Evolutionary conservation across 2,113 vertebrate species (phyloP).

Genomic region (Philantomba maxwellii): DNA sequence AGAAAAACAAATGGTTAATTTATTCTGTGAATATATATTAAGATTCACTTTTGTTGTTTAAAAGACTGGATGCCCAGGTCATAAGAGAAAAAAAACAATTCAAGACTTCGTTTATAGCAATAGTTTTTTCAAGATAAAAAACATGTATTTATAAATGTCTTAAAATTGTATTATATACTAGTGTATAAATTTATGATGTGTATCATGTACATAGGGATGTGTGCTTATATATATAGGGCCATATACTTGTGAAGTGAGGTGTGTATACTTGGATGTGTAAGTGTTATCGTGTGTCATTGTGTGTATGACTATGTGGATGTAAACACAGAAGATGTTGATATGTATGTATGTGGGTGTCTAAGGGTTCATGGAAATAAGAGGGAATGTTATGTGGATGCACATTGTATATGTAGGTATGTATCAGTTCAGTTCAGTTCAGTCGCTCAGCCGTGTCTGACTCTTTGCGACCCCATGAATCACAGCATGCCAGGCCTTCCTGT

Average conservation of each 20-base stretch:
- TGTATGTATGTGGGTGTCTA: background rate
- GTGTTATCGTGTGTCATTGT: rapidly evolving
- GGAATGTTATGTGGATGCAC: background rate
- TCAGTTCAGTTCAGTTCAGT: too few relatives aligned
- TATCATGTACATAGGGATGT: background rate
- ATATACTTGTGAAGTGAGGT: background rate
- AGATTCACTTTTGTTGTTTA: background rate
- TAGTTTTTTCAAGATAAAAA: background rate
- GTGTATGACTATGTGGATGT: background rate
- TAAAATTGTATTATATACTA: background rate
- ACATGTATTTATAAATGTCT: background rate
- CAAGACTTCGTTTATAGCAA: background rate
- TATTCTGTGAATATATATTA: background rate
- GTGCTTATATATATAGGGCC: background rate
- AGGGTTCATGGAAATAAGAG: background rate
- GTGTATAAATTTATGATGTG: background rate
- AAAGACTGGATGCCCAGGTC: background rate
- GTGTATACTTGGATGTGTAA: background rate
- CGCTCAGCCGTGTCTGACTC: rapidly evolving
- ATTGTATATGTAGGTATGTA: background rate
- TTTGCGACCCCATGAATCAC: too few relatives aligned
- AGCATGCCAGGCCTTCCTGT: too few relatives aligned
- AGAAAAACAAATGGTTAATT: background rate
- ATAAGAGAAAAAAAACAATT: background rate
- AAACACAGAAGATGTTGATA: background rate